Conservation (phyloP, 2,888 invertebrate species). For the Sthenelais limicola region DNA sequence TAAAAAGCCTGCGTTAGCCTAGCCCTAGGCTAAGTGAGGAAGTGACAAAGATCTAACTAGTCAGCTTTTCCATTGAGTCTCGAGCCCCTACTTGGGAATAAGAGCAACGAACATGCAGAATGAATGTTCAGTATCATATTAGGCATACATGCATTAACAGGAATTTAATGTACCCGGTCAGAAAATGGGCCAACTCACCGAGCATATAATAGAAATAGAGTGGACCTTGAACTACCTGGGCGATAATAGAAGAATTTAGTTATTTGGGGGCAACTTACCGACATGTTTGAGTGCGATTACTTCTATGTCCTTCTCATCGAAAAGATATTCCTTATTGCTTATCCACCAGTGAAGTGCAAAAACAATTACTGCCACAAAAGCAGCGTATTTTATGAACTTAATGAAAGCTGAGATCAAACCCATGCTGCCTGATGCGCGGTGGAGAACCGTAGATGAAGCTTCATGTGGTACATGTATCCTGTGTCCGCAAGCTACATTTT, state of each 20-base stretch:
- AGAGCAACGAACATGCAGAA: too few species aligned
- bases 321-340: slow-evolving; percentile 59
- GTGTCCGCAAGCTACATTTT: too few species aligned
- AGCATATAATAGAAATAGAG: neutral
- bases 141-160: neutral
- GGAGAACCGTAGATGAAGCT: too few species aligned
- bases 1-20: neutral
- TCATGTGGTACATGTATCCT: too few species aligned
- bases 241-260: neutral
- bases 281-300: slow-evolving; percentile 59
- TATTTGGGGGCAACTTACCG: slow-evolving; percentile 50
- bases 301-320: slow-evolving; percentile 59
- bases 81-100: too few species aligned
- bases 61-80: too few species aligned
- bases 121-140: too few species aligned
- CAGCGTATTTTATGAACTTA: too few species aligned
- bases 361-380: slow-evolving; percentile 49
- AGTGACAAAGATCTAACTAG: neutral
- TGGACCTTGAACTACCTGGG: too few species aligned
- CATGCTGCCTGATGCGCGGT: too few species aligned
- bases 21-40: neutral
- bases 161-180: neutral
- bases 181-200: neutral
- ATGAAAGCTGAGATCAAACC: too few species aligned
- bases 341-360: slow-evolving; percentile 64